These are phyloP conservation scores for Pyrocoelia pectoralis DNA, from an alignment of 2,888 invertebrate genomes.

Conservation along the genomic window DNA sequence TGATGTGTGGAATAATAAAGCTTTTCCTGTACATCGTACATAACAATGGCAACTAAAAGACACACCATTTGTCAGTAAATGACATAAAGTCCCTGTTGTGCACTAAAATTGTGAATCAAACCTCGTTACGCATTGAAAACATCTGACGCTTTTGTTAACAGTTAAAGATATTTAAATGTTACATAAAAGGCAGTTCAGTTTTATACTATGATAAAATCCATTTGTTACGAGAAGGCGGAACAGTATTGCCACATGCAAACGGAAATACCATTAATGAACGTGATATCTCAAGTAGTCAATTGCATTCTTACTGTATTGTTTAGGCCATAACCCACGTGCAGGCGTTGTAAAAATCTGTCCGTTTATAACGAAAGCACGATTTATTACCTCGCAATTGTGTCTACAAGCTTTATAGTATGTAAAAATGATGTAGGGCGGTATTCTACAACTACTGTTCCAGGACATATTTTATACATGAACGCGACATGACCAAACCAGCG, in stretches of 20 bases:
- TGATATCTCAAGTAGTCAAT: constrained; percentile 24
- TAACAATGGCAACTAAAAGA: constrained; percentile 26
- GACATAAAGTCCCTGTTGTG: constrained; percentile 31
- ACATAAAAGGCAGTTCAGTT: constrained; percentile 27
- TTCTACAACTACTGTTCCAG: constrained; percentile 17
- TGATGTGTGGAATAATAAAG: constrained; percentile 16
- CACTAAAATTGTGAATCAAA: constrained; percentile 24
- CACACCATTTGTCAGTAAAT: constrained; percentile 31
- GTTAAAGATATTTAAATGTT: constrained; percentile 30
- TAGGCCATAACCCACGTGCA: constrained; percentile 38
- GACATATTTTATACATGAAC: constrained; percentile 26
- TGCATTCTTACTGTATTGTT: constrained; percentile 35
- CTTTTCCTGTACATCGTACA: constrained; percentile 24
- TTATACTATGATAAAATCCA: constrained; percentile 22
- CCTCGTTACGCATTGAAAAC: constrained; percentile 20
- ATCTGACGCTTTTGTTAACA: constrained; percentile 28
- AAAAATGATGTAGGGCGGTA: constrained; percentile 32
- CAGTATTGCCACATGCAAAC: constrained; percentile 24
- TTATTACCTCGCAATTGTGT: constrained; percentile 32
- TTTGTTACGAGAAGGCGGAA: constrained; percentile 30
- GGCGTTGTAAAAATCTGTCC: constrained; percentile 38
- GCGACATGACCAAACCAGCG: constrained; percentile 19
- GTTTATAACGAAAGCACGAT: constrained; percentile 35
- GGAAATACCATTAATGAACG: constrained; percentile 21
- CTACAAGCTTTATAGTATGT: constrained; percentile 32